Conservation (phyloP, 1,140 invertebrate genomes). For the Batillaria attramentaria region DNA sequence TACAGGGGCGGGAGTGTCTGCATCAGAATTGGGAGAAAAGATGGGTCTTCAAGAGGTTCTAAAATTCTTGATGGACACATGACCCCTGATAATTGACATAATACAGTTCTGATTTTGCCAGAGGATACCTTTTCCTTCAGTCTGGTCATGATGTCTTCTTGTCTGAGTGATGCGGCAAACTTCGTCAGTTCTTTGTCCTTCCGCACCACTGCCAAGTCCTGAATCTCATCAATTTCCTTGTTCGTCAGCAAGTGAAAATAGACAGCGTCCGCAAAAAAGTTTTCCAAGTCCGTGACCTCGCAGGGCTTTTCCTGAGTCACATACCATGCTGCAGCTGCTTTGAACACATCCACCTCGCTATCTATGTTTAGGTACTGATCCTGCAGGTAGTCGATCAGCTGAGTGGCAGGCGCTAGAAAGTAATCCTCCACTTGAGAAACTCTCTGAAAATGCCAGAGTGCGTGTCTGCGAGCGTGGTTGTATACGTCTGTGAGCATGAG, state of each 20-base stretch:
- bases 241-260: slow-evolving; percentile 27
- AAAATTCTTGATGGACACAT: no score
- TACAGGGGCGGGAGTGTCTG: no score
- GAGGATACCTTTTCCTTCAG: neutral
- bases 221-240: neutral
- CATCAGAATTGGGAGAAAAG: no score
- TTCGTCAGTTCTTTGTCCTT: neutral
- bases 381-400: slow-evolving; percentile 20
- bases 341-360: slow-evolving; percentile 25
- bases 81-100: no score
- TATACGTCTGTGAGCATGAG: slow-evolving; percentile 18
- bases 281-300: slow-evolving; percentile 4
- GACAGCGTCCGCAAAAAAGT: slow-evolving; percentile 3
- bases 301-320: neutral
- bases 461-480: slow-evolving; percentile 4
- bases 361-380: slow-evolving; percentile 23
- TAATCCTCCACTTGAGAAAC: slow-evolving; percentile 24
- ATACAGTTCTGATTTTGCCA: no score
- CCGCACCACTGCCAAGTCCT: neutral
- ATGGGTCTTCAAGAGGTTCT: no score
- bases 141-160: neutral
- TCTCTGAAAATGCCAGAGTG: slow-evolving; percentile 20
- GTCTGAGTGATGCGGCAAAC: slow-evolving; percentile 8
- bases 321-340: slow-evolving; percentile 16
- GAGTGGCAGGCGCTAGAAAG: neutral